Conservation (phyloP, 1,140 invertebrate species). For the Hycleus cichorii region DNA sequence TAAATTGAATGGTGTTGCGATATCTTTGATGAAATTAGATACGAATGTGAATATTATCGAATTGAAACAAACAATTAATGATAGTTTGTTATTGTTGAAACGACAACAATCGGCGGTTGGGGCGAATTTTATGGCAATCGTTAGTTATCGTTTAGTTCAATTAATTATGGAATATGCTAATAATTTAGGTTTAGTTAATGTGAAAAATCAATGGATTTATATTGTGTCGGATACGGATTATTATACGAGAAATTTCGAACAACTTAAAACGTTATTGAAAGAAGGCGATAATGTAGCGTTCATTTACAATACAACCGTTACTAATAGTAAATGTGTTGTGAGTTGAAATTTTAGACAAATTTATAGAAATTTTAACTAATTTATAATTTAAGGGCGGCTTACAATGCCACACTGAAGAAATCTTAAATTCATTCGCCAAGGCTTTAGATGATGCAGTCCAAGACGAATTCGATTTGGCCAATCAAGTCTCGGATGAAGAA, state of each 20-base stretch:
- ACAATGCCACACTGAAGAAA: slow-evolving; percentile 56
- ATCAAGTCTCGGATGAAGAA: slow-evolving; percentile 69
- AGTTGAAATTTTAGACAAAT: slow-evolving; percentile 15
- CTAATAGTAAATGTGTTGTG: slow-evolving; percentile 48
- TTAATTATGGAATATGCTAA: slow-evolving; percentile 62
- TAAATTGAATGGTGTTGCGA: slow-evolving; percentile 44
- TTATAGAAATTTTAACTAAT: neutral
- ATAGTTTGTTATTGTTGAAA: slow-evolving; percentile 47
- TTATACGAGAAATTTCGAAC: slow-evolving; percentile 43
- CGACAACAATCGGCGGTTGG: slow-evolving; percentile 45
- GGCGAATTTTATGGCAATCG: slow-evolving; percentile 37
- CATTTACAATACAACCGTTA: slow-evolving; percentile 60
- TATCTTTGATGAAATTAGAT: slow-evolving; percentile 51
- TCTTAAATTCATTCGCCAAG: slow-evolving; percentile 53
- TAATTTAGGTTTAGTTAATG: slow-evolving; percentile 55
- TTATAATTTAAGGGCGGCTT: slow-evolving; percentile 45
- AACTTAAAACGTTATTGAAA: slow-evolving; percentile 49
- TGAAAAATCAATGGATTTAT: slow-evolving; percentile 71
- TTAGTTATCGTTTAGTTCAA: slow-evolving; percentile 41
- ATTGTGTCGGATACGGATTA: slow-evolving; percentile 56
- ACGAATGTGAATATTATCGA: slow-evolving; percentile 43
- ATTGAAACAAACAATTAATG: slow-evolving; percentile 43
- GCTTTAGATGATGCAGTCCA: slow-evolving; percentile 57
- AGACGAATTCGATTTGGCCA: slow-evolving; percentile 60
- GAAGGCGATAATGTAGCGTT: slow-evolving; percentile 82